Base-by-base conservation (phyloP, 2,797 vertebrate genomes). In the Cossypha heuglini region DNA sequence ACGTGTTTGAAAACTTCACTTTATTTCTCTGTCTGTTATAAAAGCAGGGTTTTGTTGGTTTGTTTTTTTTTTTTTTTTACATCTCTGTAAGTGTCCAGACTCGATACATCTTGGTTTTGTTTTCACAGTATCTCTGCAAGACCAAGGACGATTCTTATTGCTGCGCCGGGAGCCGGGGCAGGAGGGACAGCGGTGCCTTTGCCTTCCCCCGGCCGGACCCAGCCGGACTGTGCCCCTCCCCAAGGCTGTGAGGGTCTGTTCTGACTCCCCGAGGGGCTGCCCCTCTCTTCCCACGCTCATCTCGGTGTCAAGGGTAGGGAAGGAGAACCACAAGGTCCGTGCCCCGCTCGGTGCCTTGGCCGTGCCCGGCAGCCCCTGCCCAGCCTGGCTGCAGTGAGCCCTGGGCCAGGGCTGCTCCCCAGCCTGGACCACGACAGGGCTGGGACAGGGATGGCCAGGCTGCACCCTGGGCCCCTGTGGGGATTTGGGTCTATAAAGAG, bases 111-210 rank as follows among this genome's bases (percentile, higher is more conserved):
- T 93, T 87, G 72, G 94, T 46, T 92, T 93, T 89, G 55, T 95
- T 97, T 97, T 98, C 98, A 98, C 98, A 98, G 98, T 98, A 97
- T 97, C 95, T 96, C 94, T 97, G 94, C 97, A 80, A 43, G 79
- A 96, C 95, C 91, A 59, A 93, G 89, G 95, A 92, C 33, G 2
- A 72, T 87, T 96, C 95, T 98, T 98, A 98, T 98, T 98, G 98
- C 98, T 97, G 95, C 62, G 35, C 94, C 68, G 35, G 58, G 74
- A 86, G 91, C 87, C 93, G 25, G 85, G 43, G 49, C 94, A 20
- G 33, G 48, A 77, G 66, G 38, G 64, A 24, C 0, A 3, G 66
- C 6, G 3, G 55, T 45, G 52, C 79, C 5, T 5, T 67, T 21
- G 1, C 63, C 64, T 43, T 8, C 33, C 74, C 12, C 35, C 2